phyloP scores from a whole-genome alignment of 1,140 invertebrate genomes.

The Drosophila athabasca region DNA sequence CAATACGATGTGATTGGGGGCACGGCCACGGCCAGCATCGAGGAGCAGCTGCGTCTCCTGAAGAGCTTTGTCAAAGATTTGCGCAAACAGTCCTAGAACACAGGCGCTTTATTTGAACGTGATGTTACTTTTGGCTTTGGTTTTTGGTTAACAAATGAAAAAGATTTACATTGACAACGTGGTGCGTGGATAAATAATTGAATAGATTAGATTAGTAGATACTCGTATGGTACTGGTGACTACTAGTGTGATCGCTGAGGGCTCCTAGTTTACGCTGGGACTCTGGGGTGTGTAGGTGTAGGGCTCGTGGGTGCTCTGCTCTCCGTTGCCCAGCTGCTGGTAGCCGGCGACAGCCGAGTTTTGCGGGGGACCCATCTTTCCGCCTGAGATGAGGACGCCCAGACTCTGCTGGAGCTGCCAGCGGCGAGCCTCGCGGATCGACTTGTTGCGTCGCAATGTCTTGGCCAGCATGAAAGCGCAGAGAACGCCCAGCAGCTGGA shows the following conservation, averaged over 20 bases:
- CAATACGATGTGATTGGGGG: slow-evolving; percentile 85
- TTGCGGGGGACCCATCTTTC: slow-evolving; percentile 67
- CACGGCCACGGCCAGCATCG: slow-evolving; percentile 73
- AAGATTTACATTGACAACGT: slow-evolving; percentile 10
- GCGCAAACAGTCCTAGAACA: slow-evolving; percentile 53
- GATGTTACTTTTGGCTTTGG: slow-evolving; percentile 28
- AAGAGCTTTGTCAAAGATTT: slow-evolving; percentile 54
- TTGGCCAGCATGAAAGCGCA: slow-evolving; percentile 93
- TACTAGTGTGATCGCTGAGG: not conserved
- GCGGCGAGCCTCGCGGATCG: slow-evolving; percentile 87
- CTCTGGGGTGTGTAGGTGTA: slow-evolving; percentile 78
- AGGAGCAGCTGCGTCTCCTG: slow-evolving; percentile 63
- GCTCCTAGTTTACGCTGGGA: slow-evolving; percentile 77
- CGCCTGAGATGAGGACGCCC: slow-evolving; percentile 80
- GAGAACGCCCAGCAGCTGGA: slow-evolving; percentile 93
- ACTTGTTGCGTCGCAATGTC: slow-evolving; percentile 91
- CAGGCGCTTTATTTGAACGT: slow-evolving; percentile 49
- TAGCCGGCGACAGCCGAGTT: slow-evolving; percentile 76
- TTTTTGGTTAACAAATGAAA: slow-evolving; percentile 40
- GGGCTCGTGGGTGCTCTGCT: slow-evolving; percentile 57
- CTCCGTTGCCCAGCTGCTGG: slow-evolving; percentile 71
- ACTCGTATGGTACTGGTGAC: no score
- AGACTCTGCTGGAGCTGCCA: slow-evolving; percentile 88
- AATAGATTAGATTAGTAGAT: not conserved
- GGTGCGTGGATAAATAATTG: no score